phyloP scores from a whole-genome alignment of 2,888 invertebrate species.

The Pollenia amentaria region DNA sequence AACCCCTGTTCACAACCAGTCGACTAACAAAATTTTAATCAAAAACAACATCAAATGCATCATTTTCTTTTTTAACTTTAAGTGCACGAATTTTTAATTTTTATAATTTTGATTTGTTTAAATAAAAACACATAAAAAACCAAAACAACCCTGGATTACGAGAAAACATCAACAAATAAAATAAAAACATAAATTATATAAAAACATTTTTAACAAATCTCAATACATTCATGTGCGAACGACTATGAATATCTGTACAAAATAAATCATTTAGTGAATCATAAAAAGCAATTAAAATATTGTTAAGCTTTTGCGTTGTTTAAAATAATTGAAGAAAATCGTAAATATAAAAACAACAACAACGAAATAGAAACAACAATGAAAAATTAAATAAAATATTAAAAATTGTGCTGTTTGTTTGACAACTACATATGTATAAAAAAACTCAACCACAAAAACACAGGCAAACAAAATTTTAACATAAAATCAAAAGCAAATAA shows the following conservation, averaged over 20 bases:
- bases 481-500: slow-evolving; percentile 43
- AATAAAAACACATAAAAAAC: neutral
- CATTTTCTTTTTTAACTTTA: neutral
- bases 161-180: neutral
- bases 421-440: slow-evolving; percentile 53
- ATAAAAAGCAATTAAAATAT: slow-evolving; percentile 66
- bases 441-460: slow-evolving; percentile 31
- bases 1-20: too few species aligned
- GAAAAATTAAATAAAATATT: slow-evolving; percentile 52
- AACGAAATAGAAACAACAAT: slow-evolving; percentile 37
- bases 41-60: too few species aligned
- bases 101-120: slow-evolving; percentile 7
- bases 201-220: neutral
- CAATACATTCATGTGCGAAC: slow-evolving; percentile 5
- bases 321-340: slow-evolving; percentile 23
- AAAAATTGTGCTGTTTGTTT: slow-evolving; percentile 44
- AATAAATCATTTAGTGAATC: slow-evolving; percentile 68
- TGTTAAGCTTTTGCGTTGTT: slow-evolving; percentile 62
- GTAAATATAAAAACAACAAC: slow-evolving; percentile 24
- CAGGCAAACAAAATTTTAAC: slow-evolving; percentile 46
- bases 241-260: slow-evolving; percentile 25
- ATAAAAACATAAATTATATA: too few species aligned
- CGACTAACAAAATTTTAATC: too few species aligned
- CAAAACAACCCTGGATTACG: slow-evolving; percentile 30
- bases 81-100: neutral